A percentile compares a stretch with the other conserved stretches of the same genome.
These are phyloP conservation scores for Dromius quadrimaculatus DNA, from an alignment of 2,888 invertebrate species.

Conservation along the genomic window DNA sequence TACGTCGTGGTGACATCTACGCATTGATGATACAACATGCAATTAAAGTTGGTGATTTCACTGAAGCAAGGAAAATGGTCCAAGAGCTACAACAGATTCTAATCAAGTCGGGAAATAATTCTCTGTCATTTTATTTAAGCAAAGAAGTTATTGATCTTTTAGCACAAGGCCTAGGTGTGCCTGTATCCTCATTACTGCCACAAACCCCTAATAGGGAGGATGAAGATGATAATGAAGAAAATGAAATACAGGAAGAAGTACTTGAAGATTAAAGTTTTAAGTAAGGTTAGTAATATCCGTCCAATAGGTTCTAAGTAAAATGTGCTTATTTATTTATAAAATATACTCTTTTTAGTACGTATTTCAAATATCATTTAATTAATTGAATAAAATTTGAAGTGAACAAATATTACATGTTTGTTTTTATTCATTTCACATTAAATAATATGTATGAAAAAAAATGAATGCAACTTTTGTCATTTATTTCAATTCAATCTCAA, in stretches of 20 bases:
- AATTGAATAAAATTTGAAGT: too few species aligned
- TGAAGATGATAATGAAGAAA: conserved; percentile 56
- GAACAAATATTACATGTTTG: too few species aligned
- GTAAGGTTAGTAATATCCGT: conserved; percentile 14
- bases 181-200: conserved; percentile 61
- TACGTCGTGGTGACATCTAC: conserved; percentile 66
- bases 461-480: too few species aligned
- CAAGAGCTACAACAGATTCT: conserved; percentile 63
- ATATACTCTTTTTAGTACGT: background rate
- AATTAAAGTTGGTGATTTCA: conserved; percentile 61
- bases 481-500: too few species aligned
- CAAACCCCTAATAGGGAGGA: conserved; percentile 54
- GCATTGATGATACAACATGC: conserved; percentile 65
- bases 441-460: too few species aligned
- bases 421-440: too few species aligned
- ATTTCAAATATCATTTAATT: too few species aligned
- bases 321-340: conserved; percentile 6
- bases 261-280: conserved; percentile 57
- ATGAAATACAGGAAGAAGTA: conserved; percentile 61
- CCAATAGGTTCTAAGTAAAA: conserved; percentile 15
- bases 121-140: conserved; percentile 65
- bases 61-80: conserved; percentile 63
- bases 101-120: conserved; percentile 58
- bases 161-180: conserved; percentile 63
- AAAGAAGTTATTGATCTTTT: conserved; percentile 64